Conservation (phyloP, 2,797 vertebrate species). For the Sebastes steindachneri region DNA sequence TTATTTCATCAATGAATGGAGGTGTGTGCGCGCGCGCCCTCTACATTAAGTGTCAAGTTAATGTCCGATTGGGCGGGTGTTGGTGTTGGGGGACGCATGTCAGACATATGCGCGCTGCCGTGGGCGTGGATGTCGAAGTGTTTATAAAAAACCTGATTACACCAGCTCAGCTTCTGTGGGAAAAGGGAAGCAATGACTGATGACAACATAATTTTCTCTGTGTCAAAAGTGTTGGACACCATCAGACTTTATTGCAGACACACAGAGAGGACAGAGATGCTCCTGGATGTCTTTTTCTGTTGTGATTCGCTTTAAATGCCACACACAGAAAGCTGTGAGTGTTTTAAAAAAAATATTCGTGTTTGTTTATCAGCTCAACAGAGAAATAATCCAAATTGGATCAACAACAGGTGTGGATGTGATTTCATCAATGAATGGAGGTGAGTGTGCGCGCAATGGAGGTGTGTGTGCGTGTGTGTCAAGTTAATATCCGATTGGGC, state of each 20-base stretch:
- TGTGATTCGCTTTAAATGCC: not conserved
- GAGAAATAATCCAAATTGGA: not conserved
- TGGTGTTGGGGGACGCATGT: slow-evolving; percentile 66
- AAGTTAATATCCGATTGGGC: slow-evolving; percentile 70
- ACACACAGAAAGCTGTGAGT: not conserved
- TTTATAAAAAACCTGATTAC: slow-evolving; percentile 27
- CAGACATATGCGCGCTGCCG: slow-evolving; percentile 75
- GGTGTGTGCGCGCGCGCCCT: slow-evolving; percentile 17
- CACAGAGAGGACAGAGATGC: not conserved
- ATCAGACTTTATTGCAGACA: not conserved
- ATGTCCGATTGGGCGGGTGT: slow-evolving; percentile 66
- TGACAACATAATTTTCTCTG: not conserved
- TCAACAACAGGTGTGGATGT: slow-evolving; percentile 41
- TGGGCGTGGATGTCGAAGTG: slow-evolving; percentile 79
- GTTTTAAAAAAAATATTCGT: not conserved
- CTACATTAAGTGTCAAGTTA: slow-evolving; percentile 56
- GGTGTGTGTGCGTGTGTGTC: slow-evolving; percentile 35
- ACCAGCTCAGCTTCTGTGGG: not conserved
- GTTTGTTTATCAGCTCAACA: not conserved
- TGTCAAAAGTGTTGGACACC: not conserved
- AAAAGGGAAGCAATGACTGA: not conserved
- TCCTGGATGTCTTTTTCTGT: not conserved
- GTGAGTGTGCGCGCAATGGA: slow-evolving; percentile 15
- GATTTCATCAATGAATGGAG: slow-evolving; percentile 16
- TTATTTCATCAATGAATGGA: slow-evolving; percentile 15